Percentiles rank a stretch among this genome's conserved stretches.
Evolutionary conservation across 2,113 vertebrate genomes (phyloP).

Genomic region (Addax nasomaculatus): DNA sequence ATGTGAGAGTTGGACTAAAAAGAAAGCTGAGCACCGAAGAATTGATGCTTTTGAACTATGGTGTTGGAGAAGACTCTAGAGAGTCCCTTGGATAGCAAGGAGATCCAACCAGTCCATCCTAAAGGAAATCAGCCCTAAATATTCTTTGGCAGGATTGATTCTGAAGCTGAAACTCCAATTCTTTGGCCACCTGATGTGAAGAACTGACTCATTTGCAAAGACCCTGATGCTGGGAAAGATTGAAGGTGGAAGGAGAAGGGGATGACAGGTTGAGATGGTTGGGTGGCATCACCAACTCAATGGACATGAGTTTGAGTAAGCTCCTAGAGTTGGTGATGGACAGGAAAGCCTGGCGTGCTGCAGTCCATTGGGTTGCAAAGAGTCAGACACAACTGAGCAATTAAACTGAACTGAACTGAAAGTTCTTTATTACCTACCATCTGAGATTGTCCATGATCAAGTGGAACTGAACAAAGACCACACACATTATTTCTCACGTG

Average conservation of each 20-base stretch:
- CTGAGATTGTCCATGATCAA: not conserved
- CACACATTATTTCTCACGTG: not conserved
- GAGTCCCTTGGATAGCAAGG: not conserved
- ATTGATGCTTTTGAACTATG: not conserved
- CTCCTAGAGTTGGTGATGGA: not conserved
- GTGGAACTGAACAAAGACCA: not conserved
- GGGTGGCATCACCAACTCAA: not conserved
- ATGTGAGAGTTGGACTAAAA: not conserved
- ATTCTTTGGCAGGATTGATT: not conserved
- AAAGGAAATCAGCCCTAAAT: not conserved
- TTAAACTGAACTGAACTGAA: not conserved
- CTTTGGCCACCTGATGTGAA: not conserved
- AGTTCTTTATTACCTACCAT: not conserved
- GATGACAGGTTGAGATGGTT: not conserved
- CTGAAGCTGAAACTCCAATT: not conserved
- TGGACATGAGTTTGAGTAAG: not conserved
- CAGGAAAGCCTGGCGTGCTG: not conserved
- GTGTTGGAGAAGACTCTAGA: not conserved
- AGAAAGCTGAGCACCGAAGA: not conserved
- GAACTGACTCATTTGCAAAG: not conserved
- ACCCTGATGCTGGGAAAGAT: not conserved
- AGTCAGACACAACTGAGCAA: fast-evolving
- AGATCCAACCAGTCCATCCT: not conserved
- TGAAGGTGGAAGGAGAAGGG: not conserved
- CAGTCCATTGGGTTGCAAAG: not conserved